phyloP scores from a whole-genome alignment of 2,113 vertebrate genomes.

The Carlito syrichta region DNA sequence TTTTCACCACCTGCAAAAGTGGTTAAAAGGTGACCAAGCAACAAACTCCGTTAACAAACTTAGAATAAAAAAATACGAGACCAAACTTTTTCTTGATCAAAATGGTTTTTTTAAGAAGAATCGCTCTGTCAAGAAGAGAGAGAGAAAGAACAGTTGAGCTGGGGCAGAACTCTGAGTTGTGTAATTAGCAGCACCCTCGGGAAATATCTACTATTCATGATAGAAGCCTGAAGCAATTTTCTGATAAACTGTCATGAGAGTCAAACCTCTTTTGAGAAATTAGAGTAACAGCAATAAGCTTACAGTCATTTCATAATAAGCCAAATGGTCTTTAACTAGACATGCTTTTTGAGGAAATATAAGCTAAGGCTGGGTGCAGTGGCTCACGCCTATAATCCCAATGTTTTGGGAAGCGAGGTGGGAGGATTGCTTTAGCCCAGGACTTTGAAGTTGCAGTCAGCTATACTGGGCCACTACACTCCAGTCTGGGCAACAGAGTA shows the following conservation, averaged over 20 bases:
- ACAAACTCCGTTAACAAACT: neutral
- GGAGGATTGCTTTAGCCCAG: too few relatives aligned
- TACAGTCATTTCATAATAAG: neutral
- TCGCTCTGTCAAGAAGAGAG: neutral
- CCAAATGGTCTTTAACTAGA: neutral
- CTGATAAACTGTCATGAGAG: neutral
- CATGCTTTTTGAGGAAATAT: neutral
- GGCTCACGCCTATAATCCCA: too few relatives aligned
- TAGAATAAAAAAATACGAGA: neutral
- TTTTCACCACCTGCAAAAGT: neutral
- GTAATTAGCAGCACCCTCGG: neutral
- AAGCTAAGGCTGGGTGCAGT: too few relatives aligned
- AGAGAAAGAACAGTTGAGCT: neutral
- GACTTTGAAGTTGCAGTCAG: too few relatives aligned
- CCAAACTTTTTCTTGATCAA: neutral
- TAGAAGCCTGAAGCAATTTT: neutral
- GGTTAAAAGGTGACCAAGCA: neutral
- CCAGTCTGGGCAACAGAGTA: too few relatives aligned
- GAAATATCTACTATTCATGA: neutral
- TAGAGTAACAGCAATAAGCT: neutral
- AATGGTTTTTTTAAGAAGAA: neutral
- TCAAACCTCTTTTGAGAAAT: constrained; percentile 19
- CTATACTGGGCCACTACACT: too few relatives aligned
- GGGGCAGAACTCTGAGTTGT: neutral
- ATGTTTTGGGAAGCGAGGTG: too few relatives aligned